Percentiles rank a stretch among this genome's conserved stretches.
These are phyloP conservation scores for Drosophila sordidapex DNA, from an alignment of 2,888 invertebrate genomes.

Conservation along the genomic window DNA sequence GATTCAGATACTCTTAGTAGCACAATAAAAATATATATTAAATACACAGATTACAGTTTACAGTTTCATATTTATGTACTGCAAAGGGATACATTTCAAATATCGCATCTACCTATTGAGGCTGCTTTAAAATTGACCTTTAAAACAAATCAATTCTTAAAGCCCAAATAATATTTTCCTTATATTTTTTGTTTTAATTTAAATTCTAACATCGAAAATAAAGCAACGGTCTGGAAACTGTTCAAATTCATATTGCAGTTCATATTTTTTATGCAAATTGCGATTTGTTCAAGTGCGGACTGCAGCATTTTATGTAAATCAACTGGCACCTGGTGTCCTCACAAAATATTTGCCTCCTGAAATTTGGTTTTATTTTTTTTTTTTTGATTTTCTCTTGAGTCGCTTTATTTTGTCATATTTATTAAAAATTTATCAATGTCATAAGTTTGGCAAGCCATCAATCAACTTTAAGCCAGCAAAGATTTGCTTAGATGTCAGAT, in stretches of 20 bases:
- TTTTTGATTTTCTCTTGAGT: neutral
- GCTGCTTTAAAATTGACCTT: neutral
- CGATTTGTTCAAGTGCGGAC: slow-evolving; percentile 47
- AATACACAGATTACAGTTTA: neutral
- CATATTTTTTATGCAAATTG: slow-evolving; percentile 48
- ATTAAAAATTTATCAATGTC: slow-evolving; percentile 80
- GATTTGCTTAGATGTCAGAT: slow-evolving; percentile 19
- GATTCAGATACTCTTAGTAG: neutral
- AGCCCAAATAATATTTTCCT: neutral
- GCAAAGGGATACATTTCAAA: neutral
- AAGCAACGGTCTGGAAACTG: slow-evolving; percentile 21
- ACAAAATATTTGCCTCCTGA: slow-evolving; percentile 33
- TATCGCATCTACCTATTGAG: neutral
- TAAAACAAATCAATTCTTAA: neutral
- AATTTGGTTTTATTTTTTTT: neutral
- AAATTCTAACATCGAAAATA: neutral
- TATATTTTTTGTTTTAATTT: neutral
- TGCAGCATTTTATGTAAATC: slow-evolving; percentile 75
- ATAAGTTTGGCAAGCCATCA: slow-evolving; percentile 58
- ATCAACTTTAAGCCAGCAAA: slow-evolving; percentile 43
- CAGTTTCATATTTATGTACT: neutral
- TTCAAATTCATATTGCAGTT: slow-evolving; percentile 30
- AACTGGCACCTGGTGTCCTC: slow-evolving; percentile 63
- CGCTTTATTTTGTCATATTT: slow-evolving; percentile 55
- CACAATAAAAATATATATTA: neutral